These are phyloP conservation scores for Noctua fimbriata DNA, from an alignment of 2,888 invertebrate species.

Conservation along the genomic window DNA sequence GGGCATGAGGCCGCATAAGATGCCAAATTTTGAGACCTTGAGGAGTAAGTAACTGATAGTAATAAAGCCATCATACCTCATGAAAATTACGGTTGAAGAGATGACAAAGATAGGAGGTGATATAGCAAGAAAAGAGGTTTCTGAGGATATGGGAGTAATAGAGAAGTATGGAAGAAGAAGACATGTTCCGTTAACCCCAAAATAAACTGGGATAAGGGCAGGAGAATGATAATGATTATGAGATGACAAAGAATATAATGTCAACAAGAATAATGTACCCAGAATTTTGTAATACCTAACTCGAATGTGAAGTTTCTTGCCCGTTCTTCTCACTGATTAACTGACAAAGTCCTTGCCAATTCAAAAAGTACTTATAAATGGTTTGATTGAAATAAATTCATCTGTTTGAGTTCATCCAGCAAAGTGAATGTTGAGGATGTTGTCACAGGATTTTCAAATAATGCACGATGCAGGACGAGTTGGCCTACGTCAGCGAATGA, in stretches of 20 bases:
- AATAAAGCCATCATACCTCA: neutral
- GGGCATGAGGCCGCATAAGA: conserved; percentile 13
- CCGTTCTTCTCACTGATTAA: neutral
- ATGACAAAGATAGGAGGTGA: neutral
- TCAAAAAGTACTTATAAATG: neutral
- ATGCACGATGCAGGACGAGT: neutral
- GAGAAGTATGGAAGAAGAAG: neutral
- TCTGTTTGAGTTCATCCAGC: neutral
- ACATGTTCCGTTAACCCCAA: neutral
- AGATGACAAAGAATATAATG: neutral
- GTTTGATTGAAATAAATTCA: neutral
- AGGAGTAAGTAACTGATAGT: neutral
- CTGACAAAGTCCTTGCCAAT: neutral
- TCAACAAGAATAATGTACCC: neutral
- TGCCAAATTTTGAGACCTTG: conserved; percentile 12
- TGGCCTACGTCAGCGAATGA: neutral
- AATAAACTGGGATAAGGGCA: neutral
- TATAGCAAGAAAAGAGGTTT: neutral
- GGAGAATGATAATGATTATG: neutral
- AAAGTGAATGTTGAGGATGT: neutral
- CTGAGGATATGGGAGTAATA: neutral
- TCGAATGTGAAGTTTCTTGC: neutral
- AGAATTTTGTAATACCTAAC: neutral
- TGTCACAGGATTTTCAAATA: neutral
- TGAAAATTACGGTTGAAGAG: neutral